Evolutionary conservation across 2,888 invertebrate species (phyloP).

Genomic region (Apotomis capreana): DNA sequence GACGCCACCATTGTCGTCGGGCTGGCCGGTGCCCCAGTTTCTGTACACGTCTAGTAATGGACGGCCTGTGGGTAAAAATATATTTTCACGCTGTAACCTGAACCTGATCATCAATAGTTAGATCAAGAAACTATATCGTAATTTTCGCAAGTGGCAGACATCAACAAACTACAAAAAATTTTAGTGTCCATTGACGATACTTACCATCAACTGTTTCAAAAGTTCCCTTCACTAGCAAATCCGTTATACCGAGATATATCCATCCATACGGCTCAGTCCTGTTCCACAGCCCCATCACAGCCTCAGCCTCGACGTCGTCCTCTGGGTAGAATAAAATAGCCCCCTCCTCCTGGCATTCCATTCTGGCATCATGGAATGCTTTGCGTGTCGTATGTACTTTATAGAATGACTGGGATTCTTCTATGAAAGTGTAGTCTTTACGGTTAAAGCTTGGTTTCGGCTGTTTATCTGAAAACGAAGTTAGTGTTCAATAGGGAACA

Average conservation of each 20-base stretch:
- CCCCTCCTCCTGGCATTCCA: conserved; percentile 45
- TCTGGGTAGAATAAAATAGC: conserved; percentile 46
- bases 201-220: conserved; percentile 55
- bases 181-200: neutral
- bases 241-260: conserved; percentile 60
- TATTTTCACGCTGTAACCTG: neutral
- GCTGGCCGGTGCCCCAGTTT: conserved; percentile 65
- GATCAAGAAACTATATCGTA: neutral
- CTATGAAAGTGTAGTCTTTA: too few relatives aligned
- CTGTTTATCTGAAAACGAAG: too few relatives aligned
- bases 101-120: too few relatives aligned
- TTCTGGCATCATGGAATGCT: conserved; percentile 45
- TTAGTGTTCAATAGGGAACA: too few relatives aligned
- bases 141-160: neutral
- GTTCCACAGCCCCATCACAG: conserved; percentile 37
- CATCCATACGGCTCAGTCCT: conserved; percentile 47
- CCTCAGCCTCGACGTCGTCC: conserved; percentile 40
- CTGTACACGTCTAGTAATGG: conserved; percentile 60
- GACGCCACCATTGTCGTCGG: conserved; percentile 56
- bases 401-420: conserved; percentile 52
- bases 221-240: conserved; percentile 57
- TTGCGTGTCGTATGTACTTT: conserved; percentile 46
- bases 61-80: conserved; percentile 50
- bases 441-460: too few relatives aligned
- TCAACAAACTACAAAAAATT: neutral